Percentiles rank a stretch among this genome's conserved stretches.
These are phyloP conservation scores for Centrocercus urophasianus DNA, from an alignment of 2,113 vertebrate genomes.

Conservation along the genomic window DNA sequence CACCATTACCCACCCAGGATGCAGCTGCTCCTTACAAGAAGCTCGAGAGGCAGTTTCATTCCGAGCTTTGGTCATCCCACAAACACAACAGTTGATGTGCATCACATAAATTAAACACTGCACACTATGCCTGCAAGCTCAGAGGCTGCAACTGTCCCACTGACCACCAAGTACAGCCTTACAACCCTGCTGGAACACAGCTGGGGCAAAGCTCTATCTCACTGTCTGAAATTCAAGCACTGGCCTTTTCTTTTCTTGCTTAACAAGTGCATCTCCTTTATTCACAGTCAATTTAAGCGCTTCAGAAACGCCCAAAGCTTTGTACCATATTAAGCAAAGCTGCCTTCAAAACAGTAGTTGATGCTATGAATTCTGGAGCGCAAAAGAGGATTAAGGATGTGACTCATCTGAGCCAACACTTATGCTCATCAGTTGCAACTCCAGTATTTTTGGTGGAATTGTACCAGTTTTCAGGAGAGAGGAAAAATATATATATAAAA, in stretches of 20 bases:
- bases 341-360: conserved; percentile 20
- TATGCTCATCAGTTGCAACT: conserved; percentile 40
- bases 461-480: conserved; percentile 21
- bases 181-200: neutral
- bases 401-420: conserved; percentile 48
- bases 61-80: neutral
- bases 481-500: neutral
- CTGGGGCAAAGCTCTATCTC: rapidly evolving
- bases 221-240: neutral
- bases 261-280: neutral
- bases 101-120: neutral
- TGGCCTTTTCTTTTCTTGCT: neutral
- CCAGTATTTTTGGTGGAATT: conserved; percentile 37
- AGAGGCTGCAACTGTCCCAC: neutral
- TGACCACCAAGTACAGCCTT: neutral
- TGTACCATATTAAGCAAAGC: conserved; percentile 22
- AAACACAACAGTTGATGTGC: rapidly evolving
- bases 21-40: neutral
- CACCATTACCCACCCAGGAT: neutral
- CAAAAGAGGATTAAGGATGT: conserved; percentile 45
- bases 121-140: rapidly evolving
- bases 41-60: neutral
- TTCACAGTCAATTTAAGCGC: neutral
- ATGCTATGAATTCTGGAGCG: conserved; percentile 41
- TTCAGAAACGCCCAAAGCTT: conserved; percentile 2